Conservation (phyloP, 2,113 vertebrate genomes). For the Muntiacus reevesi region DNA sequence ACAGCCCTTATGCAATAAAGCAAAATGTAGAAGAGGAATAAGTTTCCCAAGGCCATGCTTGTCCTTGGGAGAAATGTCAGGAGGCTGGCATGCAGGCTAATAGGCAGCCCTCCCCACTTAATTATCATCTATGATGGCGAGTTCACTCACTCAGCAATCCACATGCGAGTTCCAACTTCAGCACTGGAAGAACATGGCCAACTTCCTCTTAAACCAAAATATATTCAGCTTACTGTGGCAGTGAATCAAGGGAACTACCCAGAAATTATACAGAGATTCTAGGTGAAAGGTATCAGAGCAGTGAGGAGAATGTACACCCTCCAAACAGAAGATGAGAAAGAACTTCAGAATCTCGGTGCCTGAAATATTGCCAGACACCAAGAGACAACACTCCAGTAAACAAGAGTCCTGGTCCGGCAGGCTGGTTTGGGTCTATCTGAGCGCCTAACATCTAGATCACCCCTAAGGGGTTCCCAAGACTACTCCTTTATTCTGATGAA, state of each 20-base stretch:
- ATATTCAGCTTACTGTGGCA: constrained; percentile 8
- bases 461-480: background rate
- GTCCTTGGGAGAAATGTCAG: constrained; percentile 23
- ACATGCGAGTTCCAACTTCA: constrained; percentile 9
- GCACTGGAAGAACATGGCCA: constrained; percentile 21
- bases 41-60: background rate
- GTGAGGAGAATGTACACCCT: background rate
- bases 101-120: background rate
- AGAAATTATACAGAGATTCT: background rate
- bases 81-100: background rate
- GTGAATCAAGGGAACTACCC: background rate
- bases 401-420: background rate
- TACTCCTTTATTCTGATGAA: background rate
- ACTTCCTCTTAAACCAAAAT: constrained; percentile 28
- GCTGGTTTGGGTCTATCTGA: background rate
- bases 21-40: background rate
- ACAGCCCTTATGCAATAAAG: background rate
- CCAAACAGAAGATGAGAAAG: background rate
- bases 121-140: background rate
- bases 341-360: background rate
- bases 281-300: background rate
- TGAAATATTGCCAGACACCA: background rate
- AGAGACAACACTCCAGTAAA: background rate
- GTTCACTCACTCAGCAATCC: constrained; percentile 30
- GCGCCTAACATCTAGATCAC: background rate